phyloP scores from a whole-genome alignment of 1,140 invertebrate species.

The Scaptomyza hsui region DNA sequence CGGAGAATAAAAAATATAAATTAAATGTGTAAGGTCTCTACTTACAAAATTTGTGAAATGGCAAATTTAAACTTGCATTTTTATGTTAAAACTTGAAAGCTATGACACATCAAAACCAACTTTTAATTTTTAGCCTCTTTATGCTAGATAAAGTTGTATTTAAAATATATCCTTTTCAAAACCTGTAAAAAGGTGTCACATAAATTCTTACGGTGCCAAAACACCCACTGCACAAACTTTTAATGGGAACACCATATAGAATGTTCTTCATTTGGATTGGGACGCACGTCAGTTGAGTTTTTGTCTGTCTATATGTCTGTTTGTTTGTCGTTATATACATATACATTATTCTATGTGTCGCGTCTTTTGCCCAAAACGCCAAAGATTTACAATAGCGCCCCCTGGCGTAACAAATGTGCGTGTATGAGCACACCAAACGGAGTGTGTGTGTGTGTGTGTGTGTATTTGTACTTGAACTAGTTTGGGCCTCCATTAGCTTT shows the following conservation, averaged over 20 bases:
- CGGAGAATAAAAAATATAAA: no score
- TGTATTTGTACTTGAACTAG: constrained; percentile 71
- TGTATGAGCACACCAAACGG: constrained; percentile 5
- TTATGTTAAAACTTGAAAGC: no score
- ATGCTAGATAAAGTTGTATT: no score
- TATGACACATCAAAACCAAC: no score
- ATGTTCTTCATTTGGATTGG: constrained; percentile 1
- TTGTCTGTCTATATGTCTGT: background rate
- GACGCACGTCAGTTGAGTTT: constrained; percentile 21
- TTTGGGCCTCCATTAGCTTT: constrained; percentile 59
- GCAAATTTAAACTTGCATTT: no score
- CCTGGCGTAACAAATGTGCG: constrained; percentile 42
- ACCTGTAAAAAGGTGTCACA: no score
- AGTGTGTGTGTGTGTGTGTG: constrained; percentile 22
- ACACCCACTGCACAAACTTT: background rate
- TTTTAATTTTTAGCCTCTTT: no score
- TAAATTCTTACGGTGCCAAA: no score
- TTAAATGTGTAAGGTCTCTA: no score
- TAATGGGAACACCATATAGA: background rate
- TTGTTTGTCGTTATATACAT: no score
- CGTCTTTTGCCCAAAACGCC: constrained; percentile 6
- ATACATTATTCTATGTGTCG: background rate
- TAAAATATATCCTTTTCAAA: no score
- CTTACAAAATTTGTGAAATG: no score
- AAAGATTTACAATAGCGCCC: constrained; percentile 32